Conservation (phyloP, 2,888 invertebrate species). For the Dolichopus griseipennis region DNA sequence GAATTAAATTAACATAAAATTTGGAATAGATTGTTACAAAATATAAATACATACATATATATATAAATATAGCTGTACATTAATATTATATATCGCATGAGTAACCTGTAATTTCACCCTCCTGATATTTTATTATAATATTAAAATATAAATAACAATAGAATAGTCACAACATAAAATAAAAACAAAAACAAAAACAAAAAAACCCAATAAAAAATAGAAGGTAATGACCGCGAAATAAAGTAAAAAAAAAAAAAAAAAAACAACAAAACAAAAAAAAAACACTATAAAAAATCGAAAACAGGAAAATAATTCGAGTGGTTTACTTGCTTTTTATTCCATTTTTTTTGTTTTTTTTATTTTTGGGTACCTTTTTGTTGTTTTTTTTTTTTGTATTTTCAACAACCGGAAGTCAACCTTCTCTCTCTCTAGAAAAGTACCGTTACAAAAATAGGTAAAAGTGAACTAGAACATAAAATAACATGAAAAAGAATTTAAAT, state of each 20-base stretch:
- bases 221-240: constrained; percentile 4
- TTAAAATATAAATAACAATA: background rate
- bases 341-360: no score
- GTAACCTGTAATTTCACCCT: background rate
- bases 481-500: no score
- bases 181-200: background rate
- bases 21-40: no score
- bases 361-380: no score
- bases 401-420: background rate
- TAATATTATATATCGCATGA: background rate
- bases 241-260: background rate
- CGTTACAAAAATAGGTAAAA: background rate
- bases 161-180: background rate
- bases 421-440: background rate
- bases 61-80: no score
- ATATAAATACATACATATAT: no score
- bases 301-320: background rate
- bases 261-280: no score
- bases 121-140: no score
- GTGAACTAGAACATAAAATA: background rate
- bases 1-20: no score
- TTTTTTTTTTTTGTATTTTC: background rate
- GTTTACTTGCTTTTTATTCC: background rate
- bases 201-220: background rate
- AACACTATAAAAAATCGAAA: background rate